Evolutionary conservation across 2,113 vertebrate genomes (phyloP), one percentile per base, ranked within the genome.

Genomic region (Etia nguti): DNA sequence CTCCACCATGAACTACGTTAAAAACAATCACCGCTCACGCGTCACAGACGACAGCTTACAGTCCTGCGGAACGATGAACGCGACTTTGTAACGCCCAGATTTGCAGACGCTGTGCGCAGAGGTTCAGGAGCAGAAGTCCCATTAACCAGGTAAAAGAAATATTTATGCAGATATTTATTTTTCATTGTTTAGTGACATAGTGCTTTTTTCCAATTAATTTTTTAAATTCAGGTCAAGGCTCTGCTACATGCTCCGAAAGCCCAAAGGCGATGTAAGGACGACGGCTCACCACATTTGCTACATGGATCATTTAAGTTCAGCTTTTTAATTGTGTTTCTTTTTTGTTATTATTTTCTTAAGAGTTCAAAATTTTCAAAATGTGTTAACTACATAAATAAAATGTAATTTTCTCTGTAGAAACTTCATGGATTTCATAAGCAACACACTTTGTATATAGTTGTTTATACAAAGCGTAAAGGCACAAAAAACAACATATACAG

Each of bases 191-290:
- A 10, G 55, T 57, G 24, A 26, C 55, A 26, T 12, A 56, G 55
- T 0, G 12, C 16, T 59, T 31, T 59, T 59, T 59, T 59, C 56
- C 56, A 18, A 1, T 0, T 26, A 10, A 10, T 6, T 31, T 10
- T 31, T 59, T 59, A 31, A 18, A 31, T 10, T 18, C 26, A 31
- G 15, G 15, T 59, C 15, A 8, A 18, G 57, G 26, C 56, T 10
- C 8, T 3, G 8, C 13, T n/a, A n/a, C n/a, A n/a, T n/a, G 54
- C 56, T 59, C 56, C 16, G 55, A 8, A 29, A 29, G 56, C 56
- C 8, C 56, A 18, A 26, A 5, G 2, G 13, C 15, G 8, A 18
- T 2, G 4, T 18, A 26, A 31, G 29, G 29, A 31, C 5, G 29
- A 31, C n/a, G 29, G 29, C 29, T 31, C 29, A 31, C 29, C 4